Conservation (phyloP, 2,888 invertebrate genomes). For the Dorcus hopei region DNA sequence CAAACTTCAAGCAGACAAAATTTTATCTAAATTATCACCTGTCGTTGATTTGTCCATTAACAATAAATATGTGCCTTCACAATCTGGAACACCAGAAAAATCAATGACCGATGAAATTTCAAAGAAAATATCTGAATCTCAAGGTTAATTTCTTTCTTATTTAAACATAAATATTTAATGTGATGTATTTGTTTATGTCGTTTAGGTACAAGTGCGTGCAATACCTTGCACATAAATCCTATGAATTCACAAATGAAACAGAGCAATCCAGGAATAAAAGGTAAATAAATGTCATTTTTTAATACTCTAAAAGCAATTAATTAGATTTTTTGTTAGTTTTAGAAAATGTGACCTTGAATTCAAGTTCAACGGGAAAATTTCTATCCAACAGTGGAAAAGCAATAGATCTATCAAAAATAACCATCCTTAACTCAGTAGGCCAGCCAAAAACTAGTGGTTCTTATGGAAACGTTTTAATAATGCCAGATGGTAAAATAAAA, state of each 20-base stretch:
- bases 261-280: slow-evolving; percentile 37
- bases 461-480: slow-evolving; percentile 39
- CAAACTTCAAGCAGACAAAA: neutral
- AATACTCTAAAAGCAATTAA: neutral
- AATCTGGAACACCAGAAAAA: slow-evolving; percentile 1
- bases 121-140: slow-evolving; percentile 6
- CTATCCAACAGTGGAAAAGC: slow-evolving; percentile 35
- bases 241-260: slow-evolving; percentile 28
- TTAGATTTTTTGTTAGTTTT: slow-evolving; percentile 34
- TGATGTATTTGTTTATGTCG: neutral
- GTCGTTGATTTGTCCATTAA: neutral
- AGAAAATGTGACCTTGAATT: slow-evolving; percentile 43
- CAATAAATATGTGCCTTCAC: neutral
- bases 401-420: slow-evolving; percentile 42
- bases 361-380: slow-evolving; percentile 33
- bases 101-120: neutral
- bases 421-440: slow-evolving; percentile 35
- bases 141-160: slow-evolving; percentile 7
- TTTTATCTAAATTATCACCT: neutral
- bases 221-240: slow-evolving; percentile 23
- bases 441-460: slow-evolving; percentile 21
- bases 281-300: slow-evolving; percentile 21
- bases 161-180: neutral
- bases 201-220: slow-evolving; percentile 21
- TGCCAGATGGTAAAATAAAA: slow-evolving; percentile 45